phyloP scores from a whole-genome alignment of 1,140 invertebrate genomes.

The Caenorhabditis tropicalis region DNA sequence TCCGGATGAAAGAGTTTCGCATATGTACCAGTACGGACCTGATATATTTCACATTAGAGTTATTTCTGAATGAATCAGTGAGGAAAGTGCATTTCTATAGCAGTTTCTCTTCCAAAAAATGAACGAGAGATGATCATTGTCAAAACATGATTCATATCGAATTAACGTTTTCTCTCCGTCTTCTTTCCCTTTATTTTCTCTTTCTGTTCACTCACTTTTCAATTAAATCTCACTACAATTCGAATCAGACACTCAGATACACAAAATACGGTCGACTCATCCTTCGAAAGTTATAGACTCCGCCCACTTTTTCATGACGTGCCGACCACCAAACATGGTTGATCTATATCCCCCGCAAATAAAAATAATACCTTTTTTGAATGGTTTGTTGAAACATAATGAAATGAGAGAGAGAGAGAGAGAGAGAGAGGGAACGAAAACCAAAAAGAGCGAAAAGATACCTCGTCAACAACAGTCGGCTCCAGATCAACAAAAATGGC shows the following conservation, averaged over 20 bases:
- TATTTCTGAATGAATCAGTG: no score
- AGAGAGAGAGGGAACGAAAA: not conserved
- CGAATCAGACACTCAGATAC: not conserved
- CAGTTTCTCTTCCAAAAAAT: not conserved
- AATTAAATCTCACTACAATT: not conserved
- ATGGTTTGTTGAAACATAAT: not conserved
- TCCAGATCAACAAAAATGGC: slow-evolving; percentile 74
- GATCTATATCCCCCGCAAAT: slow-evolving; percentile 21
- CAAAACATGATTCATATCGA: no score
- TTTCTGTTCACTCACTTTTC: not conserved
- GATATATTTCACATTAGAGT: not conserved
- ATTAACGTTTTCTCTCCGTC: no score
- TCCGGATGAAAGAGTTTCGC: slow-evolving; percentile 73
- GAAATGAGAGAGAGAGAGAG: not conserved
- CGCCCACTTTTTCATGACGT: not conserved
- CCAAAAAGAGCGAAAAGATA: not conserved
- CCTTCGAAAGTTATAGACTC: not conserved
- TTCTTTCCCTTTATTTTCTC: not conserved
- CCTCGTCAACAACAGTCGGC: slow-evolving; percentile 74
- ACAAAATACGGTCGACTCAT: slow-evolving; percentile 45
- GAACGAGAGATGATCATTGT: no score
- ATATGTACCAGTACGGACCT: slow-evolving; percentile 68
- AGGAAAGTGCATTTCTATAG: not conserved
- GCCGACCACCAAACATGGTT: not conserved
- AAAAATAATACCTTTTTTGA: not conserved